Evolutionary conservation across 2,797 vertebrate genomes (phyloP).

Genomic region (Phrynocephalus forsythii): DNA sequence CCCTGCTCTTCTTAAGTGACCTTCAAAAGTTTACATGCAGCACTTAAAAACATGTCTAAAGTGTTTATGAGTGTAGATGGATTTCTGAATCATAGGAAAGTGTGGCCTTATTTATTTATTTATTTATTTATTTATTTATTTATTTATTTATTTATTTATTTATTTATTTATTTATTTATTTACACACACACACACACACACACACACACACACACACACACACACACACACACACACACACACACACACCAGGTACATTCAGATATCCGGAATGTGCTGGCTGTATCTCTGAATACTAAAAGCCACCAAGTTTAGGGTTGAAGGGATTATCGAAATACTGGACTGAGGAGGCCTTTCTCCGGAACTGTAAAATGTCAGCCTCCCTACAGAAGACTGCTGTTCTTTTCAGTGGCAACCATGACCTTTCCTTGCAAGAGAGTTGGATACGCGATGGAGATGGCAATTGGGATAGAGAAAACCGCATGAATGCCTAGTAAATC

Average conservation of each 20-base stretch:
- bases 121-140: too few relatives aligned
- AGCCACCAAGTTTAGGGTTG: not conserved
- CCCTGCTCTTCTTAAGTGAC: slow-evolving; percentile 58
- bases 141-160: not conserved
- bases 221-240: not conserved
- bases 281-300: not conserved
- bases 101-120: not conserved
- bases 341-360: slow-evolving; percentile 30
- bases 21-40: slow-evolving; percentile 65
- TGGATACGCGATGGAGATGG: not conserved
- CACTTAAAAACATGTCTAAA: slow-evolving; percentile 43
- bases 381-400: not conserved
- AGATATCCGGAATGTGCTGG: not conserved
- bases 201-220: not conserved
- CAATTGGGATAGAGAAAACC: not conserved
- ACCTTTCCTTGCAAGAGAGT: not conserved
- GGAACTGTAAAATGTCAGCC: slow-evolving; percentile 7
- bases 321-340: not conserved
- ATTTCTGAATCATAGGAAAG: slow-evolving; percentile 45
- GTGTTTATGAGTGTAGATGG: slow-evolving; percentile 32
- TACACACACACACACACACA: too few relatives aligned
- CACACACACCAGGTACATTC: not conserved
- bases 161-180: too few relatives aligned
- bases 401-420: not conserved
- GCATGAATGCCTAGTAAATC: not conserved